phyloP scores from a whole-genome alignment of 2,113 vertebrate species.

The Empidonax alnorum region DNA sequence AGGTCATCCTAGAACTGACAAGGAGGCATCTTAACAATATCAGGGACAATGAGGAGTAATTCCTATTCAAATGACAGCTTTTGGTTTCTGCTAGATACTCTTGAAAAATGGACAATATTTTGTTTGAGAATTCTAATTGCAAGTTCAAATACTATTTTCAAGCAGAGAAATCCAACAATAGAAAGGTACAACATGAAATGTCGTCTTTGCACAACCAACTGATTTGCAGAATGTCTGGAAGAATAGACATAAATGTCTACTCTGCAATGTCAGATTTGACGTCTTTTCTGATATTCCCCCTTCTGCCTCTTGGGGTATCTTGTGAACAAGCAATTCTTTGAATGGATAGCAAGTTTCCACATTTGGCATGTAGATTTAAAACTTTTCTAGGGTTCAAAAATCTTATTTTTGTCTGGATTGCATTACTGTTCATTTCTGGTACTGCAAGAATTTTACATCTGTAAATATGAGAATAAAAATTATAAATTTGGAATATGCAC shows the following conservation, averaged over 20 bases:
- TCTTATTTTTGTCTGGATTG: conserved; percentile 44
- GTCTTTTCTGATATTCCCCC: background rate
- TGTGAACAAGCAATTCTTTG: background rate
- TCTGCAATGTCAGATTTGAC: background rate
- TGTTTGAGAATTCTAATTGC: background rate
- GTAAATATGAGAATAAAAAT: conserved; percentile 38
- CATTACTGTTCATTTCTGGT: background rate
- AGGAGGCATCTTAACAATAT: background rate
- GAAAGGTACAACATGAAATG: background rate
- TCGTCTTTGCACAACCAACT: background rate
- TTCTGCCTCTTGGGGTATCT: conserved; percentile 6
- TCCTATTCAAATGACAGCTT: background rate
- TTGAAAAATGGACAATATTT: background rate
- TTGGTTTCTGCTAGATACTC: background rate
- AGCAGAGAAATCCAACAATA: background rate
- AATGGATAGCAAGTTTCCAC: background rate
- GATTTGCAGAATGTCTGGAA: background rate
- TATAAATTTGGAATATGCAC: background rate
- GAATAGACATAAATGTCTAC: background rate
- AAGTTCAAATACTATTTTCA: background rate
- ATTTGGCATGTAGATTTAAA: conserved; percentile 25
- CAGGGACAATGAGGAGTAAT: background rate
- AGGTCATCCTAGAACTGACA: background rate
- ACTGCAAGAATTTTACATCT: conserved; percentile 35
- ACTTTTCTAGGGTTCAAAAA: conserved; percentile 2